Percentiles rank a stretch among this genome's conserved stretches.
phyloP scores from a whole-genome alignment of 2,888 invertebrate genomes.

The Melinopterus prodromus region DNA sequence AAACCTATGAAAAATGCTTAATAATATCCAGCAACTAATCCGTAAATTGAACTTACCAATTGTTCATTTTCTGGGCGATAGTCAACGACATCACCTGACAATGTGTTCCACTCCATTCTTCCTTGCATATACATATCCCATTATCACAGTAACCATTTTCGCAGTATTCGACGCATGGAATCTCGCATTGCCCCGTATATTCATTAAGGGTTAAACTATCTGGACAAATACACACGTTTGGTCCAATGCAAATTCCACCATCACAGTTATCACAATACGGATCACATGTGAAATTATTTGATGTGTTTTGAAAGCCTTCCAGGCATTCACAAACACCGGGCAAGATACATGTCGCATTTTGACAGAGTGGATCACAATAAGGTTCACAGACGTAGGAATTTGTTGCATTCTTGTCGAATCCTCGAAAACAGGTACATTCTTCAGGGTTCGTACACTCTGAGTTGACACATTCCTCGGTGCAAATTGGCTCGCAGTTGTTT shows the following conservation, averaged over 20 bases:
- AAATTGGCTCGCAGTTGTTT: conserved; percentile 43
- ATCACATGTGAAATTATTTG: conserved; percentile 39
- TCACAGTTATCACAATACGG: conserved; percentile 42
- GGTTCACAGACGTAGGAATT: conserved; percentile 60
- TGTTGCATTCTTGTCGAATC: conserved; percentile 38
- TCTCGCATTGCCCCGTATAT: conserved; percentile 38
- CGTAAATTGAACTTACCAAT: not conserved
- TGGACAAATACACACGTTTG: conserved; percentile 44
- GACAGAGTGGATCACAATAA: conserved; percentile 60
- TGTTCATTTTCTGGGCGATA: not conserved
- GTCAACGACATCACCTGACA: conserved; percentile 34
- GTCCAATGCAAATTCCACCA: conserved; percentile 45
- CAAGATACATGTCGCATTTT: conserved; percentile 60
- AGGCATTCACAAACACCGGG: conserved; percentile 65
- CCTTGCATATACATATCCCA: conserved; percentile 38
- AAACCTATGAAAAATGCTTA: not conserved
- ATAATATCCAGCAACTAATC: not conserved
- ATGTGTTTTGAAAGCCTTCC: conserved; percentile 44
- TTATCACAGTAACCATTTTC: conserved; percentile 46
- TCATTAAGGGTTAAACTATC: conserved; percentile 46
- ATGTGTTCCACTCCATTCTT: conserved; percentile 40
- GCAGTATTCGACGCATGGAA: conserved; percentile 51
- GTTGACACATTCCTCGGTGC: conserved; percentile 47
- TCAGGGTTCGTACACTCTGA: conserved; percentile 48
- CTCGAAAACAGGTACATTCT: conserved; percentile 42